These are phyloP conservation scores for Anoplophora glabripennis DNA, from an alignment of 1,140 invertebrate species.

Conservation along the genomic window DNA sequence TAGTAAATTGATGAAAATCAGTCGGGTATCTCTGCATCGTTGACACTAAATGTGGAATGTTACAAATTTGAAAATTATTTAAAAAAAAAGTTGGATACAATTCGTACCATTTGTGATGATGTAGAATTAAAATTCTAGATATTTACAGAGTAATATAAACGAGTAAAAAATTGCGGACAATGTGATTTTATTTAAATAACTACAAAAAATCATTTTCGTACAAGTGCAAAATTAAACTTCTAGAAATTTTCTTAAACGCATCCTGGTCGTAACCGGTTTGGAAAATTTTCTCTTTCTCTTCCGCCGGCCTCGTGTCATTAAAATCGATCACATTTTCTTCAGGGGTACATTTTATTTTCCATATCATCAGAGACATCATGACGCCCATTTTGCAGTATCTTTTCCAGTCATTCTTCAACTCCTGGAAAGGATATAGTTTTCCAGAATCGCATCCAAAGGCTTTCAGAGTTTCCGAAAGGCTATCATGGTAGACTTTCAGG, in stretches of 20 bases:
- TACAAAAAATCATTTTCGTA: no score
- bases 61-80: no score
- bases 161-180: no score
- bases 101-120: no score
- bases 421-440: slow-evolving; percentile 49
- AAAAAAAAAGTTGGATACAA: no score
- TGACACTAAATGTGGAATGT: no score
- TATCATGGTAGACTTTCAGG: slow-evolving; percentile 55
- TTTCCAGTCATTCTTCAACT: slow-evolving; percentile 46
- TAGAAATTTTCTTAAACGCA: not conserved
- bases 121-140: no score
- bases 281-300: slow-evolving; percentile 1
- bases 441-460: slow-evolving; percentile 49
- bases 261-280: not conserved
- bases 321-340: no score
- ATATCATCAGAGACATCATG: slow-evolving; percentile 4
- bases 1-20: no score
- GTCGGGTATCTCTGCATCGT: no score
- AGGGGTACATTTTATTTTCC: not conserved
- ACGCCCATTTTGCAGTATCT: slow-evolving; percentile 44
- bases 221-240: not conserved
- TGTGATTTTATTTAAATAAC: no score
- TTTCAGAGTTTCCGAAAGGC: slow-evolving; percentile 45
- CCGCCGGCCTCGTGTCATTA: not conserved
- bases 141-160: no score